Evolutionary conservation across 2,888 invertebrate species (phyloP).

Genomic region (Ophion slaviceki): DNA sequence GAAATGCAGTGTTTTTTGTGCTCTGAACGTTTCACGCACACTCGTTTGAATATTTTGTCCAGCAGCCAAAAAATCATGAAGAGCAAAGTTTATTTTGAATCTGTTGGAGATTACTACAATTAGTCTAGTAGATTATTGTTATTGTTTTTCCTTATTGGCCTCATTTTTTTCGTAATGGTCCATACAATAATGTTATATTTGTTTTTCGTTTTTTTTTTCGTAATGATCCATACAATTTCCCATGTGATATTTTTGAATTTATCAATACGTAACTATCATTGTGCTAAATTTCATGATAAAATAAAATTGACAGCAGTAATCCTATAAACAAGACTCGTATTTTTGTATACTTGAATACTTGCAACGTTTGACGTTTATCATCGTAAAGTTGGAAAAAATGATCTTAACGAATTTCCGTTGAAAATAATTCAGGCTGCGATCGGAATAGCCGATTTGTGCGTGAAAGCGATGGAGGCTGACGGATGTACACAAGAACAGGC

Average conservation of each 20-base stretch:
- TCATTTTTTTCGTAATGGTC: too few relatives aligned
- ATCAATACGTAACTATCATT: too few relatives aligned
- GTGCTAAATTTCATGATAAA: too few relatives aligned
- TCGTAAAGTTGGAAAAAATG: not conserved
- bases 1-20: not conserved
- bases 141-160: too few relatives aligned
- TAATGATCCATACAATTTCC: too few relatives aligned
- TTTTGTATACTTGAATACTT: not conserved
- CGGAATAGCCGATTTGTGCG: constrained; percentile 95
- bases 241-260: too few relatives aligned
- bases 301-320: too few relatives aligned
- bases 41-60: not conserved
- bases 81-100: not conserved
- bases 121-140: not conserved
- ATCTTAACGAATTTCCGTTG: not conserved
- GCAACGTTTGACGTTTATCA: not conserved
- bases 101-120: not conserved
- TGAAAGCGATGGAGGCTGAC: constrained; percentile 94
- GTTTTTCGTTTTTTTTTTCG: too few relatives aligned
- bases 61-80: not conserved
- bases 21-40: not conserved
- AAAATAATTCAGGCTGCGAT: constrained; percentile 89
- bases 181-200: too few relatives aligned
- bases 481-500: constrained; percentile 89
- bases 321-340: too few relatives aligned